Evolutionary conservation across 2,888 invertebrate species (phyloP).

Genomic region (Acanthosepion pharaonis): DNA sequence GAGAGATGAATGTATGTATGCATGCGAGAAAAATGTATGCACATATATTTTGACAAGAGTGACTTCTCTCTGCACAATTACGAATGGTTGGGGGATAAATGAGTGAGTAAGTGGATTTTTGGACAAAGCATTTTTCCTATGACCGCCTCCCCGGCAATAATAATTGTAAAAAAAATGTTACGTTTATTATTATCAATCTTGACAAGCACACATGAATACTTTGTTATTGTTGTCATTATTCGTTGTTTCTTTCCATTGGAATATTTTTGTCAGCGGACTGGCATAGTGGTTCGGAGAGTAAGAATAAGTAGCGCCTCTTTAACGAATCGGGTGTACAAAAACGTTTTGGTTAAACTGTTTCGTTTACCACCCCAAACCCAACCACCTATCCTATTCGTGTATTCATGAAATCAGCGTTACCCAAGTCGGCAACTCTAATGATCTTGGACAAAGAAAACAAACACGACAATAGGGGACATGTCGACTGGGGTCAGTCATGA

Average conservation of each 20-base stretch:
- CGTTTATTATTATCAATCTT: background rate
- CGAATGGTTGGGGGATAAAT: no score
- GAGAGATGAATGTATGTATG: background rate
- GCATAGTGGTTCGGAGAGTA: background rate
- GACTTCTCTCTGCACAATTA: no score
- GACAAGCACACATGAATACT: background rate
- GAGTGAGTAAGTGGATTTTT: no score
- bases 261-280: background rate
- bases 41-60: no score
- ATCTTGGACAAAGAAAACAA: background rate
- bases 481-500: background rate
- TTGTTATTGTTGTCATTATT: background rate
- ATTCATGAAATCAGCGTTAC: background rate
- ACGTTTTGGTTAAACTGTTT: background rate
- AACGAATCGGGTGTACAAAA: background rate
- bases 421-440: background rate
- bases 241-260: background rate
- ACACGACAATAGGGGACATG: background rate
- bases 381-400: background rate
- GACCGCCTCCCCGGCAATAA: no score
- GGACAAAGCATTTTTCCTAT: no score
- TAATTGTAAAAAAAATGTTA: no score
- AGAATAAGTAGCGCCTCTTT: background rate
- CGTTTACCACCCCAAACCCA: background rate
- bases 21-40: background rate